Conservation (phyloP, 2,888 invertebrate genomes). For the Drosophila anomelani region DNA sequence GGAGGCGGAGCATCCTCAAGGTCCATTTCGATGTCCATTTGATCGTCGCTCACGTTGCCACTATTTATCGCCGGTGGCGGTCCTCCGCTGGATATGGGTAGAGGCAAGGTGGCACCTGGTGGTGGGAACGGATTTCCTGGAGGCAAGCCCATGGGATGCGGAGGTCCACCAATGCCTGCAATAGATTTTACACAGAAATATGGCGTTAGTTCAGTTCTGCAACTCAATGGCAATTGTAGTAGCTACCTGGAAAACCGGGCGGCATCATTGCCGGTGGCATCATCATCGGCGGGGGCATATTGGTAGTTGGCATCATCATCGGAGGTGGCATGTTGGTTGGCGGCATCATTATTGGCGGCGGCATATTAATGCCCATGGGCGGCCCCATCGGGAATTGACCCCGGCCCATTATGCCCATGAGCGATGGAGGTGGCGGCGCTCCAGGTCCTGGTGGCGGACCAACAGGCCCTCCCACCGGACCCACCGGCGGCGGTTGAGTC, state of each 20-base stretch:
- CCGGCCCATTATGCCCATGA: slow-evolving; percentile 82
- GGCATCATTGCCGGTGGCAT: slow-evolving; percentile 84
- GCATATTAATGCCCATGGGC: slow-evolving; percentile 77
- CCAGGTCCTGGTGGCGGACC: slow-evolving; percentile 86
- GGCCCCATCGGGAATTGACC: slow-evolving; percentile 72
- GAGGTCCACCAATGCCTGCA: slow-evolving; percentile 60
- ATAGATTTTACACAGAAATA: background rate
- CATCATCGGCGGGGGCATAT: slow-evolving; percentile 85
- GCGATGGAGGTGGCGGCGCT: slow-evolving; percentile 69
- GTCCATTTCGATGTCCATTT: slow-evolving; percentile 92
- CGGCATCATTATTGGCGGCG: slow-evolving; percentile 78
- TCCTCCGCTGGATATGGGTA: slow-evolving; percentile 56
- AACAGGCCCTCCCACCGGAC: slow-evolving; percentile 64
- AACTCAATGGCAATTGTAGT: too few species aligned
- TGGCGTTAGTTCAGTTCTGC: background rate
- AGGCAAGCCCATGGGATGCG: slow-evolving; percentile 78
- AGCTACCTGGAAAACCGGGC: slow-evolving; percentile 82
- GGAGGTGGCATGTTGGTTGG: slow-evolving; percentile 81
- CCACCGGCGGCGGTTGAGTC: slow-evolving; percentile 87
- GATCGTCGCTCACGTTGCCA: slow-evolving; percentile 87
- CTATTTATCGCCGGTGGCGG: slow-evolving; percentile 62
- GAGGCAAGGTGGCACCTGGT: slow-evolving; percentile 63
- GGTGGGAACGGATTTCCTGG: slow-evolving; percentile 82
- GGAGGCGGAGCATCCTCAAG: slow-evolving; percentile 84
- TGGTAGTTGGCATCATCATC: slow-evolving; percentile 83